Base-by-base conservation (phyloP, 2,113 vertebrate species). In the Myiagra hebetior region DNA sequence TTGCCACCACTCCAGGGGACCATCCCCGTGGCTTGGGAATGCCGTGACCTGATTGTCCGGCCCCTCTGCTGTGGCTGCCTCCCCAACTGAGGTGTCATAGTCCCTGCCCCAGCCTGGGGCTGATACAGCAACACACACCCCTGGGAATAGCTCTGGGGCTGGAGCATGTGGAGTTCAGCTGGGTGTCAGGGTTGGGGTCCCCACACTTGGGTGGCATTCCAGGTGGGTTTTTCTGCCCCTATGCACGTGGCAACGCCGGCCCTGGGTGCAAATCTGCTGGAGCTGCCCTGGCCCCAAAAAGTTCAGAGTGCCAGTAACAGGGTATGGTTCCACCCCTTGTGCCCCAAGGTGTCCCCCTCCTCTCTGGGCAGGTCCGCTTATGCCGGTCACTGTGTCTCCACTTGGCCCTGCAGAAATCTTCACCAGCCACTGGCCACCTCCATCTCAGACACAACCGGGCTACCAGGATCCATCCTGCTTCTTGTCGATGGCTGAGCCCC, bases 361-460 rank as follows among this genome's bases (percentile, higher is more conserved):
- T 59, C 26, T 63, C 56, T 1, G 8, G 59, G 50, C 52, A 64
- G 55, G 21, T 52, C 30, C 2, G 2, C 33, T 70, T 50, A 67
- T 6, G 26, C 28, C 7, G 0, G 8, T 46, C 50, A 7, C 76
- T 31, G 16, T 74, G 28, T 87, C 56, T 92, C 31, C 37, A 6
- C 55, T 96, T 95, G 79, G 24, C 76, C 53, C 93, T 75, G 46
- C 94, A 98, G 98, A 98, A 94, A 97, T 98, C 90, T 97, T 98
- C 96, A 92, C 88, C 35, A 39, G 62, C 82, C 95, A 98, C 56
- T 93, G 96, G 10, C 89, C 96, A 9, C 60, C 35, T 3, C 50
- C 78, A 14, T n/a, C 85, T 1, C 96, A 97, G 76, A 81, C 52
- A 3, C 87, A 96, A 2, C 55, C 14, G 0, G 91, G 53, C 93